These are phyloP conservation scores for Eulemur rubriventer DNA, from an alignment of 2,797 vertebrate genomes.

Conservation along the genomic window DNA sequence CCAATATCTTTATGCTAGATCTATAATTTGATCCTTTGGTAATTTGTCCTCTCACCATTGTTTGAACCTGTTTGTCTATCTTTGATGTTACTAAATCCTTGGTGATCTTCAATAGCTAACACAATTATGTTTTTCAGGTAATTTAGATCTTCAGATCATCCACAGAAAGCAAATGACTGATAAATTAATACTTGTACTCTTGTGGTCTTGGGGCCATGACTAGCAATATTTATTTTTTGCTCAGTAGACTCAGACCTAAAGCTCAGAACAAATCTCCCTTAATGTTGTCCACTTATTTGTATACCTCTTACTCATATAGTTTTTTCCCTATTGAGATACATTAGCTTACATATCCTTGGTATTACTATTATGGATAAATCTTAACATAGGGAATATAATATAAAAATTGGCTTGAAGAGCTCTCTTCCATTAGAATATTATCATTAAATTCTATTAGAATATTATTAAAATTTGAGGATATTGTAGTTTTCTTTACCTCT, in stretches of 20 bases:
- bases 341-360: neutral
- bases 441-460: neutral
- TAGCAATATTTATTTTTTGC: slow-evolving; percentile 38
- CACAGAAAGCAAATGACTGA: neutral
- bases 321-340: neutral
- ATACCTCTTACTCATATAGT: neutral
- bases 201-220: slow-evolving; percentile 14
- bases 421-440: neutral
- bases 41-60: neutral
- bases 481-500: neutral
- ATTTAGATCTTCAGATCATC: neutral
- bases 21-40: neutral
- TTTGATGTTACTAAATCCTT: neutral
- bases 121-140: neutral
- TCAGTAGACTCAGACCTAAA: slow-evolving; percentile 28
- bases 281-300: neutral
- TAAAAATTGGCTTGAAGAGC: neutral
- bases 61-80: neutral
- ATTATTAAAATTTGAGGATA: neutral
- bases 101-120: neutral
- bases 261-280: neutral
- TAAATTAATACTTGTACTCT: slow-evolving; percentile 40
- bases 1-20: neutral
- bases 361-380: neutral
- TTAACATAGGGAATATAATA: neutral